Percentiles rank a stretch among this genome's conserved stretches.
These are phyloP conservation scores for Agrochola litura DNA, from an alignment of 2,888 invertebrate genomes.

Conservation along the genomic window DNA sequence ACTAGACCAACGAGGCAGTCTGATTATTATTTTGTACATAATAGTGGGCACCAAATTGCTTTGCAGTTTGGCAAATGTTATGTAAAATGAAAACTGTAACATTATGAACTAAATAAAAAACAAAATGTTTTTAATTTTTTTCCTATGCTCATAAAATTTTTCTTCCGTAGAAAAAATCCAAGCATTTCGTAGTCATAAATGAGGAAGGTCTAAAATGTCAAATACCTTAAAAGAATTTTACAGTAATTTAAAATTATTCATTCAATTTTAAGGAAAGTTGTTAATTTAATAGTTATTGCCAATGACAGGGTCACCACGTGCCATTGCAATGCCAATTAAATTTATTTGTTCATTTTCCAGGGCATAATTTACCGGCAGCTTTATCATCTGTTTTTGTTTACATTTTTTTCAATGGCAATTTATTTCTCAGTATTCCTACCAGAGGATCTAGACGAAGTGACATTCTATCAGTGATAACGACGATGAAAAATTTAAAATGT, in stretches of 20 bases:
- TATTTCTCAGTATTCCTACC: neutral
- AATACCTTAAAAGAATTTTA: neutral
- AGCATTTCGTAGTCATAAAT: neutral
- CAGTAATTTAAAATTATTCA: conserved; percentile 11
- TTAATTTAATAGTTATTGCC: neutral
- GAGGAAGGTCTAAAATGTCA: neutral
- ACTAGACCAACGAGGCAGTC: too few relatives aligned
- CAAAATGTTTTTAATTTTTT: too few relatives aligned
- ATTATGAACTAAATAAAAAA: too few relatives aligned
- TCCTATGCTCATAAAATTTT: neutral
- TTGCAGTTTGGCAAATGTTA: too few relatives aligned
- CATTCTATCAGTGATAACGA: neutral
- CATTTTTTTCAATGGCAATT: neutral
- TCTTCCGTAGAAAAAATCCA: neutral
- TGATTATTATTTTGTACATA: too few relatives aligned
- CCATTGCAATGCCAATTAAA: neutral
- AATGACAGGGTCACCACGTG: conserved; percentile 11
- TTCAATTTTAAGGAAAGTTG: conserved; percentile 2
- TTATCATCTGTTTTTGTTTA: neutral
- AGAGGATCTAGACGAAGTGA: too few relatives aligned
- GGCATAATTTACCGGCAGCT: neutral
- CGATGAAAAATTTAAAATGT: too few relatives aligned
- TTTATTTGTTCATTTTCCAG: conserved; percentile 20
- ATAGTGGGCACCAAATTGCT: too few relatives aligned
- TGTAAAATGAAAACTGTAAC: too few relatives aligned